Conservation (phyloP, 2,113 vertebrate species). For the Sminthopsis crassicaudata region DNA sequence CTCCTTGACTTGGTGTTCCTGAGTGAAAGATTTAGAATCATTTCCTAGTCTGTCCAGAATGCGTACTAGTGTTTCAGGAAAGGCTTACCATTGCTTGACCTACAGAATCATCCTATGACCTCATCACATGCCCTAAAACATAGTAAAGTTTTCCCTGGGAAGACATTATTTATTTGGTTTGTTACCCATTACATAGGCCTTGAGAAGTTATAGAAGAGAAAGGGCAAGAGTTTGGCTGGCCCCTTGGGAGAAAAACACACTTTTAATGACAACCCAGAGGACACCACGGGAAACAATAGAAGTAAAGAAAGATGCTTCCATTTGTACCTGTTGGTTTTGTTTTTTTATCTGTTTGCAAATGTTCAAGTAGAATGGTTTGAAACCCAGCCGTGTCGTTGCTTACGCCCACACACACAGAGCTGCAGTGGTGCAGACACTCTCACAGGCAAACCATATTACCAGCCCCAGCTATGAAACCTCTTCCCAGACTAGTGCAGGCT, state of each 20-base stretch:
- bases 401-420: slow-evolving; percentile 88
- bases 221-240: slow-evolving; percentile 36
- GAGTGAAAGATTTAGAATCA: neutral
- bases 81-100: neutral
- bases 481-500: slow-evolving; percentile 83
- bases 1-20: no score
- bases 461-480: slow-evolving; percentile 85
- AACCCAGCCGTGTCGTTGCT: slow-evolving; percentile 88
- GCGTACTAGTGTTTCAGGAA: neutral
- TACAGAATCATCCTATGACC: no score
- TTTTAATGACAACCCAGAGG: slow-evolving; percentile 21
- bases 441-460: slow-evolving; percentile 82
- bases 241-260: neutral
- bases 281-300: neutral
- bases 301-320: slow-evolving; percentile 74
- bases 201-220: slow-evolving; percentile 6
- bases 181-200: neutral
- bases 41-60: neutral
- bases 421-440: slow-evolving; percentile 84
- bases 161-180: neutral
- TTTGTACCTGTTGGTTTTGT: slow-evolving; percentile 76
- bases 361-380: slow-evolving; percentile 88
- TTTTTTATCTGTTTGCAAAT: slow-evolving; percentile 89
- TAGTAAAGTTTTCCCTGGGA: neutral
- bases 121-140: neutral